Evolutionary conservation across 37 sponge, comb jelly and placozoan genomes (phyloP).

Genomic region (Theonella swinhoei): DNA sequence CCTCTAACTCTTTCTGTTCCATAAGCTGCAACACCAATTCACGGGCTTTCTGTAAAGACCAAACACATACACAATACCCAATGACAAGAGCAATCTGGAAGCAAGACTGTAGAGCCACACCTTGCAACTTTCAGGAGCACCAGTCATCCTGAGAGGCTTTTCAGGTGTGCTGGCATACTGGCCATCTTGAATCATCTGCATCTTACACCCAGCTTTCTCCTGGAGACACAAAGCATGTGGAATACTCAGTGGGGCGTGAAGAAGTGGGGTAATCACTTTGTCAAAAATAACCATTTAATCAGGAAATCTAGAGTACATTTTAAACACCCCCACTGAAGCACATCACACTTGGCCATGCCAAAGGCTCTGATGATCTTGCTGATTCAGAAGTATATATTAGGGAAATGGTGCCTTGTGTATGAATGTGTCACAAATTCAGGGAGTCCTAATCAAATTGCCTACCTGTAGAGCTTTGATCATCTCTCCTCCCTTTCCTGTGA

Average conservation of each 20-base stretch:
- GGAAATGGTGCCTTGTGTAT: too few species aligned
- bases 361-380: too few species aligned
- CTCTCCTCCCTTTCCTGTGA: conserved; percentile 89
- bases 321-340: too few species aligned
- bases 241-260: too few species aligned
- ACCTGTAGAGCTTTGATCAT: conserved; percentile 86
- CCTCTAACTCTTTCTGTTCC: conserved; percentile 78
- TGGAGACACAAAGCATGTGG: conserved; percentile 31
- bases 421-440: too few species aligned
- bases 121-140: conserved; percentile 47
- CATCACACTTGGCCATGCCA: too few species aligned
- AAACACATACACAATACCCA: neutral
- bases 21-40: conserved; percentile 77
- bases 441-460: too few species aligned
- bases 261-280: too few species aligned
- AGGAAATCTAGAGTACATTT: too few species aligned
- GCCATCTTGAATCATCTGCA: conserved; percentile 99
- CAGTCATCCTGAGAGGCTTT: conserved; percentile 93
- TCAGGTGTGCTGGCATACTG: conserved; percentile 81
- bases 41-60: conserved; percentile 71
- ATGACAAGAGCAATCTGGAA: neutral
- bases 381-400: too few species aligned
- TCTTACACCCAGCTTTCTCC: conserved; percentile 91
- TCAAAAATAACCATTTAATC: too few species aligned
- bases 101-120: conserved; percentile 28